phyloP scores from a whole-genome alignment of 2,888 invertebrate genomes.

The Rhagium mordax region DNA sequence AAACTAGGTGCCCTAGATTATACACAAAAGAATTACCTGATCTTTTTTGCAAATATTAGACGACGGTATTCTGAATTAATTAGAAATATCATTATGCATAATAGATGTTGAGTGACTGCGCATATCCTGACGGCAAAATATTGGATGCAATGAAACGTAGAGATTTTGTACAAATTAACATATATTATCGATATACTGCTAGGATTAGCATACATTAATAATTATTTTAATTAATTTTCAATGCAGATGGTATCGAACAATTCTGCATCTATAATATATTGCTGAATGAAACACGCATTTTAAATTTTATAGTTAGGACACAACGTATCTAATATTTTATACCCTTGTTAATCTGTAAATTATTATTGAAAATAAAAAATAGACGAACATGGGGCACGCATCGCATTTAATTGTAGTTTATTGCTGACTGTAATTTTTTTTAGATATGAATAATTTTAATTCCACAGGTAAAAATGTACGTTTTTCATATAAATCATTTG shows the following conservation, averaged over 20 bases:
- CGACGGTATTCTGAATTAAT: slow-evolving; percentile 41
- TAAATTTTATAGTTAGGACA: not conserved
- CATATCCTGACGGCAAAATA: slow-evolving; percentile 22
- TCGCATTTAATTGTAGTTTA: not conserved
- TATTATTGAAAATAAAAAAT: not conserved
- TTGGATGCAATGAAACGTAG: slow-evolving; percentile 12
- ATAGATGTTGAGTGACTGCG: slow-evolving; percentile 23
- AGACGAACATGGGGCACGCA: not conserved
- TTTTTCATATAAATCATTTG: too few relatives aligned
- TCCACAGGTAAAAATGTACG: too few relatives aligned
- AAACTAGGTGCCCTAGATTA: slow-evolving; percentile 57
- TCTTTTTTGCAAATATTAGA: slow-evolving; percentile 47
- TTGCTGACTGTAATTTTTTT: not conserved
- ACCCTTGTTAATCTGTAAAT: not conserved
- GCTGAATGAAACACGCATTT: not conserved
- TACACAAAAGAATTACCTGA: slow-evolving; percentile 49
- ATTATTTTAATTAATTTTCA: slow-evolving; percentile 16
- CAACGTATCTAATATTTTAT: not conserved
- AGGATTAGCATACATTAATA: slow-evolving; percentile 17
- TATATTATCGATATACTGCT: slow-evolving; percentile 26
- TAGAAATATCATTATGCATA: slow-evolving; percentile 39
- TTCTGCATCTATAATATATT: not conserved
- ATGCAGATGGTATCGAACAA: not conserved
- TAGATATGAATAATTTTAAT: too few relatives aligned
- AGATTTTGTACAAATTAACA: slow-evolving; percentile 20